Base-by-base conservation (phyloP, 2,888 invertebrate genomes). In the Melieria crassipennis region DNA sequence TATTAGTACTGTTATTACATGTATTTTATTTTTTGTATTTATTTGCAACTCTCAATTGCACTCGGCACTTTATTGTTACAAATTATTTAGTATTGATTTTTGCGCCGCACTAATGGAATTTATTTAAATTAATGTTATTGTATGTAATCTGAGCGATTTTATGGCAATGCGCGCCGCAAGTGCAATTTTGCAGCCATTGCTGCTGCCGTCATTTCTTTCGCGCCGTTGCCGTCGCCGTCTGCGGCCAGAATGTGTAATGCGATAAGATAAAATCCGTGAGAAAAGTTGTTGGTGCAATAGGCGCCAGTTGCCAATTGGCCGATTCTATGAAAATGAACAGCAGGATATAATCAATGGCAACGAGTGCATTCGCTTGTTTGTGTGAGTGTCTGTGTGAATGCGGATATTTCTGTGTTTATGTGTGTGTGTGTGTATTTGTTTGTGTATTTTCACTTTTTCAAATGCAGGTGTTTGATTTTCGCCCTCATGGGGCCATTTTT, bases 91-190 rank as follows among this genome's bases (percentile, higher is more conserved):
- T 61, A 64, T 55, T 65, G 60, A 7, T 62, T 65, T 7, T 42
- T 62, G 30, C 30, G 10, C 5, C 57, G 48, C 43, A 52, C 69
- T 72, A 69, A 63, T 69, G 72, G 69, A 69, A 69, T 69, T 72
- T 69, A 69, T 69, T 65, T 58, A 72, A 72, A 72, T 72, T 45
- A 72, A 65, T 72, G 69, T 69, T 72, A 72, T 72, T 72, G 63
- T 58, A 69, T 69, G 62, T 57, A 65, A 65, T 65, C 56, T 60
- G 52, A 65, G 47, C 63, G 16, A 45, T 67, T 67, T 67, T 61
- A 50, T 67, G 43, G 52, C 16, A 16, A 58, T 67, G 13, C n/a
- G 11, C 48, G 4, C 67, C 60, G 45, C 58, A 43, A 52, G 60
- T 50, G 11, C 50, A 43, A 7, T 50, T 50, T 48, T 30, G 61